Percentiles rank a stretch among this genome's conserved stretches.
Conservation (phyloP, 2,888 invertebrate species). For the Aporophyla nigra region DNA sequence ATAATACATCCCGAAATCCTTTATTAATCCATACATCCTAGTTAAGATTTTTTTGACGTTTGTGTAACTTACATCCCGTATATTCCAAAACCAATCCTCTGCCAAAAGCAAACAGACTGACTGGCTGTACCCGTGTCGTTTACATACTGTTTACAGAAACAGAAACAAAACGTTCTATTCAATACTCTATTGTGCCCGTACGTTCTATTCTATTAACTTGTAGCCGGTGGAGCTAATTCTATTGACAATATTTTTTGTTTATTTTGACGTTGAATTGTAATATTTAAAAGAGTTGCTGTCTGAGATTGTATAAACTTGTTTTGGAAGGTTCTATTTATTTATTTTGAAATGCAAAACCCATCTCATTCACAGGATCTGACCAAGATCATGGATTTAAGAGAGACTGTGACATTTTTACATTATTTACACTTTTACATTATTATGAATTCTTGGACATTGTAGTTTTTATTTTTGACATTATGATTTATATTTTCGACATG, state of each 20-base stretch:
- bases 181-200: conserved; percentile 69
- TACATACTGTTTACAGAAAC: conserved; percentile 88
- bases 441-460: too few species aligned
- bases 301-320: background rate
- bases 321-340: too few species aligned
- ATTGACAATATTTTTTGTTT: conserved; percentile 25
- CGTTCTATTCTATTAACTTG: conserved; percentile 61
- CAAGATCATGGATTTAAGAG: too few species aligned
- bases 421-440: too few species aligned
- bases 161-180: conserved; percentile 78
- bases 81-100: conserved; percentile 73
- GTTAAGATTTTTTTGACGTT: too few species aligned
- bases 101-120: conserved; percentile 84
- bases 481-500: too few species aligned
- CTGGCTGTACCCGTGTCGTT: conserved; percentile 84
- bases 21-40: too few species aligned
- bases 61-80: conserved; percentile 56
- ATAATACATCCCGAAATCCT: too few species aligned
- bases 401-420: too few species aligned
- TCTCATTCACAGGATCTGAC: too few species aligned
- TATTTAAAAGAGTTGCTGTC: background rate
- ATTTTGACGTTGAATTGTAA: background rate
- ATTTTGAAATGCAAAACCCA: too few species aligned
- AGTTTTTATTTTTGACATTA: too few species aligned
- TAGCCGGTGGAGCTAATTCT: conserved; percentile 37